These are phyloP conservation scores for Torymus texanus DNA, from an alignment of 2,888 invertebrate genomes.

Conservation along the genomic window DNA sequence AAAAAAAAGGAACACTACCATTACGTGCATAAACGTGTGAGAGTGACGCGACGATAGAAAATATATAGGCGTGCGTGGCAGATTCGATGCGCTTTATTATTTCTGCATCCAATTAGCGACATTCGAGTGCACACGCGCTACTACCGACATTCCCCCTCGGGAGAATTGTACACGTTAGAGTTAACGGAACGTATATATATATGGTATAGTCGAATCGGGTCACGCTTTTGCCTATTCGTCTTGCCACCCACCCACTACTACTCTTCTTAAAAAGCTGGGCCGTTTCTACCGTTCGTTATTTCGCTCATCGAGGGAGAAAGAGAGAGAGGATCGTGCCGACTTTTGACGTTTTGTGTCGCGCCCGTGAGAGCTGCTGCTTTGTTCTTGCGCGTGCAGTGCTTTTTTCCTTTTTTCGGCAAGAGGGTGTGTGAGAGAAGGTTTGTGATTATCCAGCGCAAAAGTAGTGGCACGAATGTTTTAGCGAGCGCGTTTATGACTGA, in stretches of 20 bases:
- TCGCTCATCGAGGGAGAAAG: background rate
- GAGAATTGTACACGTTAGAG: conserved; percentile 4
- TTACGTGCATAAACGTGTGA: no score
- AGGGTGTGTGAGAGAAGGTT: no score
- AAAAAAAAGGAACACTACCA: no score
- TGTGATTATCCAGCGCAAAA: conserved; percentile 3
- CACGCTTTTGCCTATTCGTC: background rate
- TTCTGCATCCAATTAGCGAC: conserved; percentile 59
- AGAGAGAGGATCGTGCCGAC: no score
- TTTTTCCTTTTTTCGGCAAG: background rate
- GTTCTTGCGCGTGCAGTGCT: background rate
- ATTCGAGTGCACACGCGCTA: conserved; percentile 35
- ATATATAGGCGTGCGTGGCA: no score
- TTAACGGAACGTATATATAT: background rate
- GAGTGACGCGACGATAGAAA: no score
- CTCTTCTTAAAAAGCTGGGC: conserved; percentile 17
- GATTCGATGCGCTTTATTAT: conserved; percentile 52
- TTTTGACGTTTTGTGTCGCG: no score
- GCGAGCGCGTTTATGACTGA: no score
- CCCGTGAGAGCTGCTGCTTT: no score
- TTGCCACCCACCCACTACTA: background rate
- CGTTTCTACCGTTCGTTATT: conserved; percentile 11
- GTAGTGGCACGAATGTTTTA: no score
- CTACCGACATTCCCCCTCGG: conserved; percentile 20
- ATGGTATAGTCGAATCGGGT: conserved; percentile 16